A percentile compares a stretch with the other conserved stretches of the same genome.
These are phyloP conservation scores for Yponomeuta plumbellus DNA, from an alignment of 2,888 invertebrate species.

Conservation along the genomic window DNA sequence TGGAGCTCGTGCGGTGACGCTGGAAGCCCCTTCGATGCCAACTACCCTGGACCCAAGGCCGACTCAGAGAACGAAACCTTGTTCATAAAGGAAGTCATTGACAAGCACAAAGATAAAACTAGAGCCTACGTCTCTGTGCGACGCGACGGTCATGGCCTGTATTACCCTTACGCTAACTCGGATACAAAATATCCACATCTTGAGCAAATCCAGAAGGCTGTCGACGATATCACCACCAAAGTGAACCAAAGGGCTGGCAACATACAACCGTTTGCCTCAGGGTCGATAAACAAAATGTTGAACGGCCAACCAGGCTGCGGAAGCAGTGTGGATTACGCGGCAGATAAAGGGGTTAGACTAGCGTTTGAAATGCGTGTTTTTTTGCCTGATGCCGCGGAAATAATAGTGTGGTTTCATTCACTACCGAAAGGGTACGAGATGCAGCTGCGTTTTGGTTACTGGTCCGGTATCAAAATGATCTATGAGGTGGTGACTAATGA, in stretches of 20 bases:
- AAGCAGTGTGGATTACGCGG: slow-evolving; percentile 59
- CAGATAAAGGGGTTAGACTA: slow-evolving; percentile 36
- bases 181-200: slow-evolving; percentile 24
- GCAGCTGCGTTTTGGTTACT: slow-evolving; percentile 51
- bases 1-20: slow-evolving; percentile 45
- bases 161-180: slow-evolving; percentile 79
- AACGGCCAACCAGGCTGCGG: slow-evolving; percentile 52
- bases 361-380: slow-evolving; percentile 62
- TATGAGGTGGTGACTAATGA: slow-evolving; percentile 43
- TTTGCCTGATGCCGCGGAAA: slow-evolving; percentile 38
- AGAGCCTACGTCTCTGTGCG: slow-evolving; percentile 84
- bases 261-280: slow-evolving; percentile 46
- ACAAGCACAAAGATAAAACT: slow-evolving; percentile 58
- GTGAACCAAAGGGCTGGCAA: slow-evolving; percentile 50
- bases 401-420: slow-evolving; percentile 50
- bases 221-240: slow-evolving; percentile 41
- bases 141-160: slow-evolving; percentile 80
- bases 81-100: slow-evolving; percentile 74
- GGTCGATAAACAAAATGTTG: slow-evolving; percentile 38
- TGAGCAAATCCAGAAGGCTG: slow-evolving; percentile 30
- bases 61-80: slow-evolving; percentile 81
- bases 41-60: slow-evolving; percentile 74
- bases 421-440: slow-evolving; percentile 48
- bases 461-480: slow-evolving; percentile 53
- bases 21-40: slow-evolving; percentile 37